A percentile compares a stretch with the other conserved stretches of the same genome.
These are phyloP conservation scores for Protophormia terraenovae DNA, from an alignment of 2,888 invertebrate genomes.

Conservation along the genomic window DNA sequence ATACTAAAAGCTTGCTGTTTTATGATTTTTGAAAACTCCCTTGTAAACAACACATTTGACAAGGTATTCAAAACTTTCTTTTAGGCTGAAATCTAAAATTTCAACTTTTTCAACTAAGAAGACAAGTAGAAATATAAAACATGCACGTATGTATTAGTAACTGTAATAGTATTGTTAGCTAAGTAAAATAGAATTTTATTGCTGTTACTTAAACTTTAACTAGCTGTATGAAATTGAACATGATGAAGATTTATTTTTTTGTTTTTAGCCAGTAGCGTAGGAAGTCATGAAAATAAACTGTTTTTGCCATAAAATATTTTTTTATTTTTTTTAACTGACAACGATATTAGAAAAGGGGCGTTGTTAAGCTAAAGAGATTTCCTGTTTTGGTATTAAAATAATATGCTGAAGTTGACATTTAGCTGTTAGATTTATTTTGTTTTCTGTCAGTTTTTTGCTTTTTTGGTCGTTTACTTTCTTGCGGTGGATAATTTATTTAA, in stretches of 20 bases:
- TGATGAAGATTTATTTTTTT: background rate
- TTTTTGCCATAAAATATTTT: background rate
- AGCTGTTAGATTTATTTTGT: background rate
- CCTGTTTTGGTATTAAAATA: background rate
- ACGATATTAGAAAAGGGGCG: background rate
- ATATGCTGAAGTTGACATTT: background rate
- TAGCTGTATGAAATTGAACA: background rate
- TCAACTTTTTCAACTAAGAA: background rate
- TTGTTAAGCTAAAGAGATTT: background rate
- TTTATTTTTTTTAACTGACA: no score
- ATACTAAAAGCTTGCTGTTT: background rate
- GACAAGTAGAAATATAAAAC: background rate
- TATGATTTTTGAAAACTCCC: background rate
- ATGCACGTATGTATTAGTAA: background rate
- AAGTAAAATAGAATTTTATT: background rate
- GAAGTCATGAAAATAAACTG: background rate
- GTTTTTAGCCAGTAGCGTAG: background rate
- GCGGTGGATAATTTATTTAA: background rate
- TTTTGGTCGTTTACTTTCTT: background rate
- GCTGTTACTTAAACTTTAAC: background rate
- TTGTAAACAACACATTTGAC: background rate
- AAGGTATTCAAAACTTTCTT: background rate
- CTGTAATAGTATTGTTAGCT: background rate
- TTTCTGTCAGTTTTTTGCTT: background rate
- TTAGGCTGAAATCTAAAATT: slow-evolving; percentile 32